Evolutionary conservation across 1,140 invertebrate genomes (phyloP), one percentile per base, ranked within the genome.

Genomic region (Heliconius hermathena): DNA sequence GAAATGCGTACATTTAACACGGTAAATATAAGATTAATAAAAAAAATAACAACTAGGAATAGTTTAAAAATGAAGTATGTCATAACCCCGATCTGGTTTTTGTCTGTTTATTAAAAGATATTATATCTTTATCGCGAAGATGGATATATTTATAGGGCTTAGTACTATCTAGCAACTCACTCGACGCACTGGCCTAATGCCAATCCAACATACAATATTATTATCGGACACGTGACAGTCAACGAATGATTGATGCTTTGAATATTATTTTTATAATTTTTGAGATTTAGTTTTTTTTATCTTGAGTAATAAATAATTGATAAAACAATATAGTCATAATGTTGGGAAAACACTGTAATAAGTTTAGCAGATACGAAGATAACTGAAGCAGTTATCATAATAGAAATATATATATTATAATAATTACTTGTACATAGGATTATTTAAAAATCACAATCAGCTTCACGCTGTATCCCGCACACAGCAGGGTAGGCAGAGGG

Each of bases 211-310:
- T 77, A 49, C 76, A 77, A 77, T 70, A 66, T 66, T 29, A 26
- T 76, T 80, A 80, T 80, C 79, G 71, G 36, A 60, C 54, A 41
- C 79, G 71, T 80, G 79, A 76, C 74, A 73, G 66, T 73, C 79
- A 71, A 71, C 38, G 79, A 76, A 76, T 80, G 79, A 80, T 80
- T 29, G 60, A 66, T 66, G 60, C 26, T 3, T 66, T 22, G n/a
- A 18, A 26, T 29, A 66, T 22, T 66, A 3, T 66, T 66, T 66
- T 66, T 29, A 66, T 66, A 66, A 29, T 29, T 66, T 66, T 66
- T 66, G 60, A 66, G 60, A 66, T 66, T 66, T 29, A 13, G 41
- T 11, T n/a, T 13, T 26, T 66, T 29, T 66, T 66, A 66, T 66
- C 60, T 66, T 29, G 13, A 1, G 26, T 66, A 66, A 66, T 29